Evolutionary conservation across 2,888 invertebrate genomes (phyloP).

Genomic region (Sialis fuliginosa): DNA sequence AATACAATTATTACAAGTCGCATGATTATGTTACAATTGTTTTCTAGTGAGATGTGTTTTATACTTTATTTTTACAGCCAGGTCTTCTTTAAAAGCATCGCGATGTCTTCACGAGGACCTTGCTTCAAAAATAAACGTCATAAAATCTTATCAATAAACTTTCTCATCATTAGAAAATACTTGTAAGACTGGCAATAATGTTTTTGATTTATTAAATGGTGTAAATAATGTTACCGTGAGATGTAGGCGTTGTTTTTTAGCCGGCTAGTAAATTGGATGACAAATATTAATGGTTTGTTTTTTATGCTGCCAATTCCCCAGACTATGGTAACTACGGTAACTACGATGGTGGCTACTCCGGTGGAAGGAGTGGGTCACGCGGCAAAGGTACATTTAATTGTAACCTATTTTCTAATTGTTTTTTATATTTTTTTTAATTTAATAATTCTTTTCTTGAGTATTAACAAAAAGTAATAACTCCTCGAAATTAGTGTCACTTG

Average conservation of each 20-base stretch:
- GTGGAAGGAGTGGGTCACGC: conserved; percentile 72
- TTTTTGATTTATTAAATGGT: no score
- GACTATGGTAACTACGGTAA: conserved; percentile 78
- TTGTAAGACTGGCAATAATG: no score
- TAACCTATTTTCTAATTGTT: conserved; percentile 10
- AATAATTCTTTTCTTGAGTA: conserved; percentile 1
- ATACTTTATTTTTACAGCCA: no score
- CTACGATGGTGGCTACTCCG: conserved; percentile 74
- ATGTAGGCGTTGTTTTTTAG: background rate
- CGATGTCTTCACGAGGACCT: no score
- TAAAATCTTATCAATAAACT: no score
- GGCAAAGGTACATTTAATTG: conserved; percentile 58
- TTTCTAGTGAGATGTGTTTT: no score
- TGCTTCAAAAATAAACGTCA: no score
- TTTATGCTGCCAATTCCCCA: conserved; percentile 21
- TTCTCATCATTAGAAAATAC: no score
- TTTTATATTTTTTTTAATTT: conserved; percentile 2
- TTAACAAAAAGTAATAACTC: background rate
- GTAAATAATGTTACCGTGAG: background rate
- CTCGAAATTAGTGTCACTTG: no score
- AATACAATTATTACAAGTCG: no score
- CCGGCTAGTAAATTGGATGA: background rate
- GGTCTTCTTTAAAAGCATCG: no score
- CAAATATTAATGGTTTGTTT: conserved; percentile 2
- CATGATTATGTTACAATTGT: no score